These are phyloP conservation scores for Takifugu flavidus DNA, from an alignment of 2,113 vertebrate species.

Conservation along the genomic window DNA sequence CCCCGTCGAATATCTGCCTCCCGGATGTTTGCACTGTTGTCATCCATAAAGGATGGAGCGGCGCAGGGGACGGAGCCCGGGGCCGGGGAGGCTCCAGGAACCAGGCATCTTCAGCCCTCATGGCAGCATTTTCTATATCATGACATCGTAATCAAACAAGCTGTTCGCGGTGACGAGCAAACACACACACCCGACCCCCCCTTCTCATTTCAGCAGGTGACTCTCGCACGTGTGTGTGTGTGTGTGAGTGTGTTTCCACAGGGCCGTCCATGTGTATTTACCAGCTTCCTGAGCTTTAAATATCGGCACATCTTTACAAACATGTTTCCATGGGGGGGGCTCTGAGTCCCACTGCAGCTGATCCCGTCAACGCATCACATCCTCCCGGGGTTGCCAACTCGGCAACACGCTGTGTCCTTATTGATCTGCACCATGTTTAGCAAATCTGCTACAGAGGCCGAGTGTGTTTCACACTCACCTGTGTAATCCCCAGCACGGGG, in stretches of 20 bases:
- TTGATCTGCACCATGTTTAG: slow-evolving; percentile 50
- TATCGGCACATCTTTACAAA: neutral
- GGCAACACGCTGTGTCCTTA: slow-evolving; percentile 32
- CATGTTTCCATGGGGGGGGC: neutral
- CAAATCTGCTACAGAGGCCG: slow-evolving; percentile 27
- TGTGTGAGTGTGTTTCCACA: neutral
- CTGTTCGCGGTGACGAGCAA: no score
- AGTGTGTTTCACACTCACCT: slow-evolving; percentile 32
- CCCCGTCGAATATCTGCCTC: slow-evolving; percentile 17
- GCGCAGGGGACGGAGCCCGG: slow-evolving; percentile 1
- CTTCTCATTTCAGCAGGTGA: no score
- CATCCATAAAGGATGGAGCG: slow-evolving; percentile 28
- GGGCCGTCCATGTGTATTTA: neutral
- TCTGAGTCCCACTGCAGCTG: slow-evolving; percentile 14
- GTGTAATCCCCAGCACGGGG: slow-evolving; percentile 15
- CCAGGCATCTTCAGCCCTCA: slow-evolving; percentile 11
- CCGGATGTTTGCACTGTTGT: slow-evolving; percentile 33
- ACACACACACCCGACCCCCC: no score
- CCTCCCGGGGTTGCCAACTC: slow-evolving; percentile 24
- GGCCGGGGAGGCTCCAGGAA: slow-evolving; percentile 13
- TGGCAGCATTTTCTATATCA: slow-evolving; percentile 4
- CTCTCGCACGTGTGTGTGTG: neutral
- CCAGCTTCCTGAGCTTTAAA: slow-evolving; percentile 2
- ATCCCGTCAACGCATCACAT: slow-evolving; percentile 22
- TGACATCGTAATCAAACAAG: no score